These are phyloP conservation scores for Danio choprae DNA, from an alignment of 2,797 vertebrate genomes.

Conservation along the genomic window DNA sequence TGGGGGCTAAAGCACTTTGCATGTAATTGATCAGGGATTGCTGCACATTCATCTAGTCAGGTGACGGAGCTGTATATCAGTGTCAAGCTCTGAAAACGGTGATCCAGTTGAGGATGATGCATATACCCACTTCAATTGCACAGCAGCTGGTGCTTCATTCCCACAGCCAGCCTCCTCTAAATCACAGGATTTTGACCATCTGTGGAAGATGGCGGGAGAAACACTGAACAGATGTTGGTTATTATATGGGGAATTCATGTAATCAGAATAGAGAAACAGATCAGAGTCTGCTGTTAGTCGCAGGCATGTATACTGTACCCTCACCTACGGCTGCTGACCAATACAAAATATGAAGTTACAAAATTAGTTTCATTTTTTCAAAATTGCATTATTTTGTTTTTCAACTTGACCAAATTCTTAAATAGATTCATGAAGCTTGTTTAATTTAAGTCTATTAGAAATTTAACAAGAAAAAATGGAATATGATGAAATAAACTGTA, in stretches of 20 bases:
- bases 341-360: not conserved
- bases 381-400: too few relatives aligned
- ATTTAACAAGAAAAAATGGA: too few relatives aligned
- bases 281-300: conserved; percentile 40
- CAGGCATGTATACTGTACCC: conserved; percentile 15
- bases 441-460: too few relatives aligned
- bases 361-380: too few relatives aligned
- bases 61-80: conserved; percentile 20
- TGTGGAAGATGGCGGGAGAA: conserved; percentile 59
- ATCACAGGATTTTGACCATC: conserved; percentile 61
- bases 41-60: conserved; percentile 5
- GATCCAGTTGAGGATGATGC: conserved; percentile 14
- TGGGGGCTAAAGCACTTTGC: not conserved
- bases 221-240: conserved; percentile 69
- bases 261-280: conserved; percentile 42
- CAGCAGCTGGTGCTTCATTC: conserved; percentile 66
- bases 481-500: too few relatives aligned
- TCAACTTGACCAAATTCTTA: too few relatives aligned
- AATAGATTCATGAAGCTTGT: too few relatives aligned
- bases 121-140: conserved; percentile 47
- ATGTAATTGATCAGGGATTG: not conserved
- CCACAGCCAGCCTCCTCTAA: conserved; percentile 54
- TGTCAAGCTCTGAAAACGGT: conserved; percentile 27
- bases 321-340: not conserved
- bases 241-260: conserved; percentile 63